Conservation (phyloP, 2,888 invertebrate species). For the Parasteatoda lunata region DNA sequence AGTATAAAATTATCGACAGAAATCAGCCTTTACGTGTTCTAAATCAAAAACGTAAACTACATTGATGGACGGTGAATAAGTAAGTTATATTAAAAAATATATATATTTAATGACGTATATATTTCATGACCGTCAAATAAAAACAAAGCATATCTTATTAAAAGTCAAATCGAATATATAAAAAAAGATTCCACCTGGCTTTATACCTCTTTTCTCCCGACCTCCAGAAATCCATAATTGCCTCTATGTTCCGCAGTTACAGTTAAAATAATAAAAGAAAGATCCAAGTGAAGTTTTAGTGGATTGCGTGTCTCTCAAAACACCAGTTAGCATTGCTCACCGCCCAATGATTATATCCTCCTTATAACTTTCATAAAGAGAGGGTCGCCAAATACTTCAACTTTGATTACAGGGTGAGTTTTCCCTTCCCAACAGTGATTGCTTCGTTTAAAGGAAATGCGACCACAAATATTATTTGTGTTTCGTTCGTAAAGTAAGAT, state of each 20-base stretch:
- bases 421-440: constrained; percentile 26
- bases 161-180: neutral
- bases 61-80: too few relatives aligned
- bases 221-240: constrained; percentile 7
- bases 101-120: too few relatives aligned
- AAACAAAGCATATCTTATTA: too few relatives aligned
- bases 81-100: too few relatives aligned
- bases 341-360: constrained; percentile 38
- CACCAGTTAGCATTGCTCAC: constrained; percentile 13
- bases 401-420: constrained; percentile 43
- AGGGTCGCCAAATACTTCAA: constrained; percentile 32
- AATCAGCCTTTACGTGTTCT: too few relatives aligned
- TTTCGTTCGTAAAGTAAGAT: too few relatives aligned
- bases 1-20: too few relatives aligned
- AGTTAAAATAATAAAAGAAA: constrained; percentile 14
- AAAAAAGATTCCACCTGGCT: neutral
- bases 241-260: constrained; percentile 27
- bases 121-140: too few relatives aligned
- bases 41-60: too few relatives aligned
- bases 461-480: neutral
- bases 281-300: neutral
- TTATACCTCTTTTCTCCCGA: neutral
- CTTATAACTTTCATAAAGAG: constrained; percentile 27
- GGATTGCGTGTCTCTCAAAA: constrained; percentile 24
- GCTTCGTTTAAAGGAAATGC: constrained; percentile 8